These are phyloP conservation scores for Toxotes lorentzi DNA, from an alignment of 2,797 vertebrate genomes.

Conservation along the genomic window DNA sequence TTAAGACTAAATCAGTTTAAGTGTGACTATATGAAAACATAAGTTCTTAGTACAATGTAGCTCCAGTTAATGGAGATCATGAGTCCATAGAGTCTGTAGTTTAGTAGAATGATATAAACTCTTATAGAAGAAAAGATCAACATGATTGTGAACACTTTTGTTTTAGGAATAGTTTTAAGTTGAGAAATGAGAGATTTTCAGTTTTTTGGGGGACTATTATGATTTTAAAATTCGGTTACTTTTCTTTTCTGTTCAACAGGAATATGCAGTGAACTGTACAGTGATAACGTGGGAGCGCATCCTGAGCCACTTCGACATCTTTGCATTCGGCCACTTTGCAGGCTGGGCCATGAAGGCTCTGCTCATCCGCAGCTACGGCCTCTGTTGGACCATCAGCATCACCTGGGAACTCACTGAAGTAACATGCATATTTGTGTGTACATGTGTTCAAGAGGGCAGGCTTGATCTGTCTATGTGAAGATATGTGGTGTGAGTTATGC, in stretches of 20 bases:
- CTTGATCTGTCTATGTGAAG: slow-evolving; percentile 9
- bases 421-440: slow-evolving; percentile 54
- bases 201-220: neutral
- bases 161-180: neutral
- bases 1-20: neutral
- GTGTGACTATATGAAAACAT: neutral
- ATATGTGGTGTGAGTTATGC: neutral
- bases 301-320: slow-evolving; percentile 96
- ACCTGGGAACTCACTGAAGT: slow-evolving; percentile 99
- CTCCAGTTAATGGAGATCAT: too few species aligned
- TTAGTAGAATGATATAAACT: neutral
- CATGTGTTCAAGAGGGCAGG: slow-evolving; percentile 48
- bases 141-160: neutral
- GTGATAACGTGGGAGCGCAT: slow-evolving; percentile 96
- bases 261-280: slow-evolving; percentile 96
- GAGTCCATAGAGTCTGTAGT: neutral
- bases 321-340: slow-evolving; percentile 97
- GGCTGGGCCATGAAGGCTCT: slow-evolving; percentile 98
- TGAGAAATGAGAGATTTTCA: neutral
- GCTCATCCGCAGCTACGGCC: slow-evolving; percentile 94
- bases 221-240: neutral
- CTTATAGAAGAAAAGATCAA: neutral
- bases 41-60: neutral
- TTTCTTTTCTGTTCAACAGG: slow-evolving; percentile 78
- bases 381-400: slow-evolving; percentile 99